phyloP scores from a whole-genome alignment of 2,888 invertebrate genomes.

The Parnassius smintheus region DNA sequence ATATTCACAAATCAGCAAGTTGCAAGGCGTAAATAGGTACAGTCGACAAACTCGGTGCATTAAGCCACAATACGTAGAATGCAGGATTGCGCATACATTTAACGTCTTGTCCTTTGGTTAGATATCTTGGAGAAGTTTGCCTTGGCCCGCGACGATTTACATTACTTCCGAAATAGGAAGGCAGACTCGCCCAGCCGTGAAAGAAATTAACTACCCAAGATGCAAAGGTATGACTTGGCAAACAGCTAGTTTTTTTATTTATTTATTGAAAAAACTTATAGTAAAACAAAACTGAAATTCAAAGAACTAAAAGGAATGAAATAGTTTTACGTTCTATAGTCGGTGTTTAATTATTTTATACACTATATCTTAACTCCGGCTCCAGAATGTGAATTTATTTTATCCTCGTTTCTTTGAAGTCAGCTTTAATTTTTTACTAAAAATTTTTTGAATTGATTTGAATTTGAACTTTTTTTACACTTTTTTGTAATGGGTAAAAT shows the following conservation, averaged over 20 bases:
- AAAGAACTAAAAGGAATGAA: too few relatives aligned
- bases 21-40: slow-evolving; percentile 61
- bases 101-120: slow-evolving; percentile 78
- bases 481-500: too few relatives aligned
- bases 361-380: too few relatives aligned
- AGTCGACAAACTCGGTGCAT: slow-evolving; percentile 66
- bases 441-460: too few relatives aligned
- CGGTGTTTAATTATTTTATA: too few relatives aligned
- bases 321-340: too few relatives aligned
- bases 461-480: too few relatives aligned
- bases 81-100: slow-evolving; percentile 76
- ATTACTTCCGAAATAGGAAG: slow-evolving; percentile 73
- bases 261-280: background rate
- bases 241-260: slow-evolving; percentile 33
- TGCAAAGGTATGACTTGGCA: slow-evolving; percentile 27
- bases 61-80: slow-evolving; percentile 73
- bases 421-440: too few relatives aligned
- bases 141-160: slow-evolving; percentile 72
- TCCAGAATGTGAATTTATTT: too few relatives aligned
- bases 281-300: too few relatives aligned
- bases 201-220: slow-evolving; percentile 40
- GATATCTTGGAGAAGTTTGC: slow-evolving; percentile 71
- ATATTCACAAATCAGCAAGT: slow-evolving; percentile 48
- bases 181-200: slow-evolving; percentile 55
- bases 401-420: too few relatives aligned